Conservation (phyloP, 2,888 invertebrate genomes). For the Xylota sylvarum region DNA sequence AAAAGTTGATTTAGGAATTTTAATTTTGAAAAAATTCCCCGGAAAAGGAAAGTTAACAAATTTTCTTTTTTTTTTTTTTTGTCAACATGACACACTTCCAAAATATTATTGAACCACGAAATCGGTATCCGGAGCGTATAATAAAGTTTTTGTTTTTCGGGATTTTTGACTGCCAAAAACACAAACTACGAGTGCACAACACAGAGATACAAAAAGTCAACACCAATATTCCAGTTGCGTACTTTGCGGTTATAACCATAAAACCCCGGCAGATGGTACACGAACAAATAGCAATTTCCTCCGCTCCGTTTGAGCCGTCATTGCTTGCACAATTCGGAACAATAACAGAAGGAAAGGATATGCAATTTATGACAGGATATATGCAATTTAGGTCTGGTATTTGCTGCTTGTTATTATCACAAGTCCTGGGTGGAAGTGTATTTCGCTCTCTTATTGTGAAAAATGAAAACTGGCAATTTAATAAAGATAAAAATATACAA, state of each 20-base stretch:
- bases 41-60: too few relatives aligned
- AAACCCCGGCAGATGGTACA: slow-evolving; percentile 21
- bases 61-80: background rate
- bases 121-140: background rate
- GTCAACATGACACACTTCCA: background rate
- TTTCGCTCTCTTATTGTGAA: background rate
- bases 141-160: background rate
- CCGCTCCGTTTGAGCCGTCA: background rate
- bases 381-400: background rate
- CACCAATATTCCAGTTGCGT: slow-evolving; percentile 27
- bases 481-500: background rate
- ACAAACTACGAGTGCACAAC: background rate
- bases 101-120: background rate
- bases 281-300: slow-evolving; percentile 12
- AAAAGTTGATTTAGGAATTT: background rate
- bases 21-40: too few relatives aligned
- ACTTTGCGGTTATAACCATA: slow-evolving; percentile 17
- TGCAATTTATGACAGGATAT: background rate
- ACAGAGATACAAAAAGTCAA: slow-evolving; percentile 17
- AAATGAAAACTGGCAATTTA: background rate
- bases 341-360: background rate
- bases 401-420: background rate
- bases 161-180: background rate
- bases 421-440: background rate
- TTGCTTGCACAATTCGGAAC: background rate